Evolutionary conservation across 2,888 invertebrate genomes (phyloP), one percentile per base, ranked within the genome.

Genomic region (Anthophora plumipes): DNA sequence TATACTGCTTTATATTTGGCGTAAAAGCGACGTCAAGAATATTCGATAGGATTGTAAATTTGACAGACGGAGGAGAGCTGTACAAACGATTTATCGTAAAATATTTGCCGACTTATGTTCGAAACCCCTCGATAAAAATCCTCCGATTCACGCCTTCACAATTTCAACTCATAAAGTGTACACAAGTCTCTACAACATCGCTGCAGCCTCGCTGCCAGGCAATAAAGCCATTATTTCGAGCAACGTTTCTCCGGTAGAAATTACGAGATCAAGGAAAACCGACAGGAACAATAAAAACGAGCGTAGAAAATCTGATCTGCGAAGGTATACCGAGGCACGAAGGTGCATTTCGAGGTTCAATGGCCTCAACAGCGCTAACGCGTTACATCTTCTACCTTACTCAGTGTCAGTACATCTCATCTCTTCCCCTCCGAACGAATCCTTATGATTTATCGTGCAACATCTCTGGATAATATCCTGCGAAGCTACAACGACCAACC

Each of bases 321-420:
- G n/a, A 20, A 67, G 59, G 54, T 59, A 37, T 37, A 5, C 39
- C 37, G 6, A 14, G n/a, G 41, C n/a, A 41, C n/a, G 12, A 7
- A 11, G 17, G n/a, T 48, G 39, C 22, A 25, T 77, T 61, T 20
- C 48, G 8, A 48, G 37, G 61, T 77, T 77, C 68, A 54, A 77
- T 43, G 68, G 61, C 69, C 69, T 41, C 77, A 22, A 17, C 55
- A 22, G n/a, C 55, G 46, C 48, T 54, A 64, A 77, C 50, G 48
- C 77, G 61, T 61, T 66, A 6, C 54, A 12, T 52, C 52, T 14
- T 22, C 14, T 12, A 17, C 20, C 25, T 41, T 37, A 31, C 55
- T 43, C 22, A 22, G 41, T 17, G 11, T 37, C 54, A 37, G 37
- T 55, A 50, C 61, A 69, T 69, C 77, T 76, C 61, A 60, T 63